Conservation (phyloP, 2,888 invertebrate species). For the Panopea generosa region DNA sequence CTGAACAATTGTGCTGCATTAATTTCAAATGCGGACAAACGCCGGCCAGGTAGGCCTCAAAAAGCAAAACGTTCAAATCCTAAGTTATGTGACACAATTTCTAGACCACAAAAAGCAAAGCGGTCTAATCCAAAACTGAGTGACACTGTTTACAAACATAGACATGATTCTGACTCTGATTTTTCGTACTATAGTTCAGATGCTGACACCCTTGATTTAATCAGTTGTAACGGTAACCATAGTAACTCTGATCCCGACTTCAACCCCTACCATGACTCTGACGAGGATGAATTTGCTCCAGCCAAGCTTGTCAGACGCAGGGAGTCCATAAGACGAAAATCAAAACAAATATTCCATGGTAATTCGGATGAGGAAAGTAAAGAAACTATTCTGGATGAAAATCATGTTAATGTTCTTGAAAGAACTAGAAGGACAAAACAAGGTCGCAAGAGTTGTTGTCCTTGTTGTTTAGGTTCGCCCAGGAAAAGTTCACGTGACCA, state of each 20-base stretch:
- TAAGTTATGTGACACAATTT: slow-evolving; percentile 17
- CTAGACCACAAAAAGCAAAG: slow-evolving; percentile 31
- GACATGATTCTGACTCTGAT: slow-evolving; percentile 28
- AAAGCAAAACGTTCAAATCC: slow-evolving; percentile 36
- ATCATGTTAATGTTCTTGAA: background rate
- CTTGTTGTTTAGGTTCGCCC: slow-evolving; percentile 50
- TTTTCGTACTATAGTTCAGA: slow-evolving; percentile 32
- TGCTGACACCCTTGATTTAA: slow-evolving; percentile 19
- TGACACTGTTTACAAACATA: slow-evolving; percentile 10
- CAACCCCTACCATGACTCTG: slow-evolving; percentile 39
- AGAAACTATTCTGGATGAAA: background rate
- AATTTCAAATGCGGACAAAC: background rate
- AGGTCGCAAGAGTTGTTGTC: slow-evolving; percentile 52
- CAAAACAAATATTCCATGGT: background rate
- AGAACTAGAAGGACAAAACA: slow-evolving; percentile 44
- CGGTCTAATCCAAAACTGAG: slow-evolving; percentile 33
- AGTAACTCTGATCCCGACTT: slow-evolving; percentile 41
- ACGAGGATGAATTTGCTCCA: slow-evolving; percentile 39
- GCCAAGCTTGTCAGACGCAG: background rate
- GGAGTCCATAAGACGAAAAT: background rate
- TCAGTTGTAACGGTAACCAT: slow-evolving; percentile 9
- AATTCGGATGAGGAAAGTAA: slow-evolving; percentile 4
- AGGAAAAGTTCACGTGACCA: slow-evolving; percentile 26
- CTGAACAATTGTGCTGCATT: background rate
- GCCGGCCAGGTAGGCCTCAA: slow-evolving; percentile 9